Base-by-base conservation (phyloP, 2,888 invertebrate genomes). In the Myopa testacea region DNA sequence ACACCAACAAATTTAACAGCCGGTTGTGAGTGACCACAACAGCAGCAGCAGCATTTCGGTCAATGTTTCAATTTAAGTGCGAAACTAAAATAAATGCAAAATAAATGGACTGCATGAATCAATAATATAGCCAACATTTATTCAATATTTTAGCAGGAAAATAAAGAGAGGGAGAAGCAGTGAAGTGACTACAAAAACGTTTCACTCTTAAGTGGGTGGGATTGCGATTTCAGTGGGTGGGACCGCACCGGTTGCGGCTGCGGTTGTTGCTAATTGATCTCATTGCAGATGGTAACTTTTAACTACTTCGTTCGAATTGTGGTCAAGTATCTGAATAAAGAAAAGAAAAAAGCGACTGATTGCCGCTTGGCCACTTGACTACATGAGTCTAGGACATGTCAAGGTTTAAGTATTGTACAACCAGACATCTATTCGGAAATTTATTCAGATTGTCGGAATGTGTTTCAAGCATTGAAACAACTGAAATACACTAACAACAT, bases 41-140 rank as follows among this genome's bases (percentile, higher is more conserved):
- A 67, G 38, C 67, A 69, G 69, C 45, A 12, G 69, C 69, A 19
- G 3, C 50, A n/a, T 16, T 37, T 65, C 38, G 65, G 38, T 65
- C 65, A 38, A 38, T 65, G 37, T 65, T 65, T 69, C 26, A n/a
- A 69, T 52, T 69, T 19, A 69, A 34, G 26, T 26, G 34, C n/a
- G 52, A 52, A 40, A 50, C 52, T 10, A 52, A 19, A 69, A 78
- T 76, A 62, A 45, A 38, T 71, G 45, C 72, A 37, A 38, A 73
- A 50, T 40, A 19, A 76, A 73, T 14, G 37, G 52, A 38, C 62
- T 45, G 26, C 50, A 16, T n/a, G 16, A 38, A 40, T 55, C 4
- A 19, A 60, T 38, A 62, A 63, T 26, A 60, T 52, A 14, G 26
- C 14, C 52, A 69, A 26, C 69, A 60, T 16, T 40, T 62, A 72